Percentiles rank a stretch among this genome's conserved stretches.
Evolutionary conservation across 2,888 invertebrate species (phyloP).

Genomic region (Mesoligia furuncula): DNA sequence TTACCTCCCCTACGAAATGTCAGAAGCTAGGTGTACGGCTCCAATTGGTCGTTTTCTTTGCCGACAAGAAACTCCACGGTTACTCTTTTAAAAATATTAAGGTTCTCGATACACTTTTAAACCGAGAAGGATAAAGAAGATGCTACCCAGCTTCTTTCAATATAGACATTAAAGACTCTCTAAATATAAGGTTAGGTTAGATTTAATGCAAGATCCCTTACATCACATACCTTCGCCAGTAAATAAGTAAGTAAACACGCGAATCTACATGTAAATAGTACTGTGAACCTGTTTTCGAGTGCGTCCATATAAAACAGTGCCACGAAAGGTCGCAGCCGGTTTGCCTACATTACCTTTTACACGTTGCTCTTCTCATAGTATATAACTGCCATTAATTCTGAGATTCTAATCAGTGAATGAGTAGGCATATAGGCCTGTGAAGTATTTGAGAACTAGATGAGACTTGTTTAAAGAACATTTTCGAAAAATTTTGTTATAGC

Average conservation of each 20-base stretch:
- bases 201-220: neutral
- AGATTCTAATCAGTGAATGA: constrained; percentile 22
- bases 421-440: neutral
- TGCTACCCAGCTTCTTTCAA: neutral
- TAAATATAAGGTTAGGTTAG: neutral
- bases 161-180: neutral
- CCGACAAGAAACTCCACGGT: neutral
- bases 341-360: constrained; percentile 30
- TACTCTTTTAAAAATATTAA: neutral
- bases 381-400: constrained; percentile 17
- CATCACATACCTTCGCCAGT: neutral
- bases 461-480: too few relatives aligned
- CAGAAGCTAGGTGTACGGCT: too few relatives aligned
- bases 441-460: neutral
- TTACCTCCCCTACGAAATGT: too few relatives aligned
- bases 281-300: constrained; percentile 42
- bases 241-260: constrained; percentile 20
- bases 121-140: neutral
- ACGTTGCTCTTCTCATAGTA: constrained; percentile 23
- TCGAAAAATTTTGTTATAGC: too few relatives aligned
- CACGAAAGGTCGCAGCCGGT: constrained; percentile 46
- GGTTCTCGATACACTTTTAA: neutral
- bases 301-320: constrained; percentile 38
- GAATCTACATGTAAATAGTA: constrained; percentile 29
- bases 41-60: neutral